Base-by-base conservation (phyloP, 2,113 vertebrate genomes). In the Hemiprocne comata region DNA sequence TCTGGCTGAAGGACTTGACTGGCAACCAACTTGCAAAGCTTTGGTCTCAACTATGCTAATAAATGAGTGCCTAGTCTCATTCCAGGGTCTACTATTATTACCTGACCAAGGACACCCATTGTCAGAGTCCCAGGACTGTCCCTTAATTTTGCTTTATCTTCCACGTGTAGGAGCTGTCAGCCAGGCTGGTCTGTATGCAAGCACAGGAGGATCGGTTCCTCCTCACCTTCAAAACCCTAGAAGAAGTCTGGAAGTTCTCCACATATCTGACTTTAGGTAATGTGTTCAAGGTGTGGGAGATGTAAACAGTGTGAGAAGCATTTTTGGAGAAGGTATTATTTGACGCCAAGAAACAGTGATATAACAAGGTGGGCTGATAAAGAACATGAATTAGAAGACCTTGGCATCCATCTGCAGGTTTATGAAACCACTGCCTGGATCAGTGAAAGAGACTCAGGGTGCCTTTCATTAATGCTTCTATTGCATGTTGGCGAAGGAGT, bases 201-300 rank as follows among this genome's bases (percentile, higher is more conserved):
- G 98, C 99, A 50, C 98, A 99, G 93, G 98, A 98, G 91, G 98
- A 99, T 87, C 98, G 98, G 80, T 99, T 99, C 93, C 95, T 99
- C 29, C 98, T 99, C 94, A 99, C 99, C 51, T 99, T 99, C 96
- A 99, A 99, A 98, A 99, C 99, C 13, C 94, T 99, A 40, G 99
- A 99, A 93, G 99, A 99, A 98, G 98, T 99, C 85, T 99, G 99
- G 99, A 99, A 99, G 97, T 99, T 99, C 96, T 99, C 99, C n/a
- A 99, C 99, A 0, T 99, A 99, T 54, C 96, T 99, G 66, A 97
- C 98, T 40, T 97, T 99, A 97, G 99, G 99, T 99, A 98, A 79
- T 6, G 20, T 29, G 26, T 28, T 60, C 57, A 58, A 50, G 53
- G 17, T 8, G 20, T 36, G 64, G n/a, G 57, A 72, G 16, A 31